A percentile compares a stretch with the other conserved stretches of the same genome.
phyloP scores from a whole-genome alignment of 2,888 invertebrate genomes.

The Eristalinus aeneus region DNA sequence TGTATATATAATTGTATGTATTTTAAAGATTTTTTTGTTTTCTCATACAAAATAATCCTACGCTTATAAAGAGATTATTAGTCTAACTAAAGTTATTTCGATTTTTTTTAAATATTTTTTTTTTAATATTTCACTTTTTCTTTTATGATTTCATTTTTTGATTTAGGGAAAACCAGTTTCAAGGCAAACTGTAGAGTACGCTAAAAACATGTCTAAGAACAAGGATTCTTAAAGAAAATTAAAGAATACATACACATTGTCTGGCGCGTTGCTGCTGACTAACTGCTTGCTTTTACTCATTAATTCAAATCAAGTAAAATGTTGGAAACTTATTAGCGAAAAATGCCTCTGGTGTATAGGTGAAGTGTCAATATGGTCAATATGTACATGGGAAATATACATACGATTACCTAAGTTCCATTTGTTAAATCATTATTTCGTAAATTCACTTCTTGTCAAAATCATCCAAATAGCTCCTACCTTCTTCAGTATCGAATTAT shows the following conservation, averaged over 20 bases:
- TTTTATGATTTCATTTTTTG: not conserved
- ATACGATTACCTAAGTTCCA: no score
- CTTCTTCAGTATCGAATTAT: no score
- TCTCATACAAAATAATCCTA: conserved; percentile 36
- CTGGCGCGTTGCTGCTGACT: not conserved
- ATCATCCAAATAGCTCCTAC: no score
- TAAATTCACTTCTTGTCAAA: no score
- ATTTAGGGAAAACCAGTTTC: not conserved
- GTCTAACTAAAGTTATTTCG: conserved; percentile 19
- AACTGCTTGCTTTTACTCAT: not conserved
- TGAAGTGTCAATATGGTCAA: no score
- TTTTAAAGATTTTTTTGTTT: conserved; percentile 12
- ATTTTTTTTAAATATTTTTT: not conserved
- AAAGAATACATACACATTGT: not conserved
- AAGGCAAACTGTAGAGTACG: not conserved
- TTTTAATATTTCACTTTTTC: not conserved
- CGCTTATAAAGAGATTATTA: conserved; percentile 15
- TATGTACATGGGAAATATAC: no score
- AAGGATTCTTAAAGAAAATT: not conserved
- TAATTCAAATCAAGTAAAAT: no score
- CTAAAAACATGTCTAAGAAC: not conserved
- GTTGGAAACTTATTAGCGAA: no score
- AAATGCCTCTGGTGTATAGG: no score
- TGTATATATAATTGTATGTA: no score
- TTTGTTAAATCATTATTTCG: no score